These are phyloP conservation scores for Aptenodytes patagonicus DNA, from an alignment of 2,113 vertebrate species.

Conservation along the genomic window DNA sequence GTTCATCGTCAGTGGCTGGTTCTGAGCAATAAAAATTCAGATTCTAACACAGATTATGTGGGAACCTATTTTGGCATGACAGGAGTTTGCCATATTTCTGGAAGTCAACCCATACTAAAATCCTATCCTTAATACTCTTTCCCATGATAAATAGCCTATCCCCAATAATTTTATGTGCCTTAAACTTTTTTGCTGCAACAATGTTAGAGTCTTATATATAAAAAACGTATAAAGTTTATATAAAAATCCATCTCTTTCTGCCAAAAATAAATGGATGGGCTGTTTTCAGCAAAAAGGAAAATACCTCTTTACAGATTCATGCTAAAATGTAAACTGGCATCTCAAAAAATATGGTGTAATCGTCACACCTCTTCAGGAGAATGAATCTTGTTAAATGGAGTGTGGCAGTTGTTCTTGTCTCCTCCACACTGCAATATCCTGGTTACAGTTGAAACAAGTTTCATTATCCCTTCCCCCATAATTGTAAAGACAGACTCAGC, in stretches of 20 bases:
- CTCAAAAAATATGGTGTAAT: background rate
- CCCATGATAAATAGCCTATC: background rate
- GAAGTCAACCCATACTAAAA: background rate
- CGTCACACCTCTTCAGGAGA: background rate
- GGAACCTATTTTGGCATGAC: background rate
- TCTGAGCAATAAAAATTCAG: background rate
- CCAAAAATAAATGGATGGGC: background rate
- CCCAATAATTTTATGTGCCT: background rate
- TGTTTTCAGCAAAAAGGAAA: background rate
- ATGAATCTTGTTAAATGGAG: background rate
- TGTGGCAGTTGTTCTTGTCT: background rate
- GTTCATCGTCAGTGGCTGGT: background rate
- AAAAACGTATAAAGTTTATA: too few relatives aligned
- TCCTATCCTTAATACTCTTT: background rate
- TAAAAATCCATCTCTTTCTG: background rate
- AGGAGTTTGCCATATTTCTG: background rate
- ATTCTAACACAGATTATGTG: background rate
- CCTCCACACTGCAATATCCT: background rate
- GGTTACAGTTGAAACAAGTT: background rate
- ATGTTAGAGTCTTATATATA: background rate
- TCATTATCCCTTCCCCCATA: background rate
- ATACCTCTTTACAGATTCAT: background rate
- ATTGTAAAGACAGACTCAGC: background rate
- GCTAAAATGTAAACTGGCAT: background rate
- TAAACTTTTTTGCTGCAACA: background rate